phyloP scores from a whole-genome alignment of 2,888 invertebrate genomes.

The Lasioglossum morio region DNA sequence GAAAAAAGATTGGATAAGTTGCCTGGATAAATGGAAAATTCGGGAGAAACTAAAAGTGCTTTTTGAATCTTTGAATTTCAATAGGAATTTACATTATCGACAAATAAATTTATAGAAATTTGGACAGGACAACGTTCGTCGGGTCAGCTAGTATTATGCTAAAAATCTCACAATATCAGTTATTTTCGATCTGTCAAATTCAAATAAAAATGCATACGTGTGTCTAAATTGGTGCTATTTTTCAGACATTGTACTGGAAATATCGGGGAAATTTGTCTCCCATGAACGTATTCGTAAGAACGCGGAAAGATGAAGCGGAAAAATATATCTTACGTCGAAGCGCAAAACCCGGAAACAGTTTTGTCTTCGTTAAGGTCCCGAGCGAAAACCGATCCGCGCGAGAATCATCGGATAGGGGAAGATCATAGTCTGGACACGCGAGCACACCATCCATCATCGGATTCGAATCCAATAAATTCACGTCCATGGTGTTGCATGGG shows the following conservation, averaged over 20 bases:
- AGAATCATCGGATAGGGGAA: slow-evolving; percentile 8
- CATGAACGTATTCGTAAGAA: background rate
- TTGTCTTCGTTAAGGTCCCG: slow-evolving; percentile 14
- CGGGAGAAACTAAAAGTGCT: too few relatives aligned
- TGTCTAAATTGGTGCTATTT: background rate
- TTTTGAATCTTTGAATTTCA: too few relatives aligned
- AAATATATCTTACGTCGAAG: background rate
- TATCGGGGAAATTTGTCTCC: background rate
- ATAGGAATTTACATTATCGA: too few relatives aligned
- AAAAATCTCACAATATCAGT: too few relatives aligned
- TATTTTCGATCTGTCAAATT: too few relatives aligned
- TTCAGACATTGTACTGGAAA: background rate
- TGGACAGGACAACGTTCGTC: too few relatives aligned
- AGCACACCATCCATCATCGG: slow-evolving; percentile 37
- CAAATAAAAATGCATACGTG: background rate
- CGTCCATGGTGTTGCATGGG: slow-evolving; percentile 21
- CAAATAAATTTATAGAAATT: too few relatives aligned
- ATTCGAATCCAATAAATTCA: slow-evolving; percentile 46
- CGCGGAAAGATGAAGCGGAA: background rate
- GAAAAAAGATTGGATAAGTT: too few relatives aligned
- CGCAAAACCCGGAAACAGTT: background rate
- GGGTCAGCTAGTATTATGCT: too few relatives aligned
- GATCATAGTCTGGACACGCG: slow-evolving; percentile 21
- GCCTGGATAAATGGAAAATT: too few relatives aligned
- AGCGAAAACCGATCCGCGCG: background rate